Conservation (phyloP, 2,888 invertebrate species). For the Brachyopa scutellaris region DNA sequence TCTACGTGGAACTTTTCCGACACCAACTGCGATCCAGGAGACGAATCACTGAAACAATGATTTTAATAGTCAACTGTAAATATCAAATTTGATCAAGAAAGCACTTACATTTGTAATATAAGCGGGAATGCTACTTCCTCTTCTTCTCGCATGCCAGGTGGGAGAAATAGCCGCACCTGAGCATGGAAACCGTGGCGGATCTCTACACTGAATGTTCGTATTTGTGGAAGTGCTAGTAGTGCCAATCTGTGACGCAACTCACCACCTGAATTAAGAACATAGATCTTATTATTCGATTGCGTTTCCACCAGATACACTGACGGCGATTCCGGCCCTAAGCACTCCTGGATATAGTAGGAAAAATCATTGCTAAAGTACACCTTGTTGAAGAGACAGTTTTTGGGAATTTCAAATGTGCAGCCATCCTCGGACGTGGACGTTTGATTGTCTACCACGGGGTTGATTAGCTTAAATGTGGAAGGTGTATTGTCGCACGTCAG, state of each 20-base stretch:
- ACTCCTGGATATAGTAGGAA: constrained; percentile 87
- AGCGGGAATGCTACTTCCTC: constrained; percentile 92
- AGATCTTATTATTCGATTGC: constrained; percentile 84
- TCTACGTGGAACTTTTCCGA: constrained; percentile 90
- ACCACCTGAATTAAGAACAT: constrained; percentile 87
- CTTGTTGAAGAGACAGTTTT: constrained; percentile 85
- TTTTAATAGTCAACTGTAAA: too few species aligned
- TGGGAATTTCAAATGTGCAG: constrained; percentile 81
- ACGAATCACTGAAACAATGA: constrained; percentile 85
- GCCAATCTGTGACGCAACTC: constrained; percentile 85
- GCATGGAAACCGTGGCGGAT: constrained; percentile 86
- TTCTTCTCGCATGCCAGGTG: constrained; percentile 91
- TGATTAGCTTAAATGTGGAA: constrained; percentile 78
- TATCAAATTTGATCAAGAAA: too few species aligned
- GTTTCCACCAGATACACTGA: constrained; percentile 86
- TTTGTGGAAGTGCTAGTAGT: constrained; percentile 88
- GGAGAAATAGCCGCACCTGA: constrained; percentile 90
- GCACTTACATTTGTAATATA: constrained; percentile 93
- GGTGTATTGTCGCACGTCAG: constrained; percentile 81
- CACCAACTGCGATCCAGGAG: constrained; percentile 93
- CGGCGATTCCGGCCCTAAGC: constrained; percentile 90
- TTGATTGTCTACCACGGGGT: constrained; percentile 72
- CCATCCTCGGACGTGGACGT: constrained; percentile 73
- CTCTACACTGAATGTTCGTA: constrained; percentile 87
- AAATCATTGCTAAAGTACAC: constrained; percentile 86